Conservation (phyloP, 2,113 vertebrate species). For the Cyrtonyx montezumae region DNA sequence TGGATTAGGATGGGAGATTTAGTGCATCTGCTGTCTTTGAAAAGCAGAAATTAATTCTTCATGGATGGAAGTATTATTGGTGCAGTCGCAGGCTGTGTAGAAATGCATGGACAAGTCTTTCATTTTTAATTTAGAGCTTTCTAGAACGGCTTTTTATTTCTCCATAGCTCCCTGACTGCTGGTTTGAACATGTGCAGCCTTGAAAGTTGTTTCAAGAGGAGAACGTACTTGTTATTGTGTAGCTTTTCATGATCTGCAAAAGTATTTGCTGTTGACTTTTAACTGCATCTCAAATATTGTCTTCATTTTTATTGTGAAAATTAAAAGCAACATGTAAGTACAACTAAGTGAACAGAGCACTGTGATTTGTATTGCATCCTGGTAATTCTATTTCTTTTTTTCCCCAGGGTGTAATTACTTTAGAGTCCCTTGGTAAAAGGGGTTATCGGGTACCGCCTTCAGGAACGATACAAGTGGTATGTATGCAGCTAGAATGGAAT, state of each 20-base stretch:
- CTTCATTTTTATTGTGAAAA: background rate
- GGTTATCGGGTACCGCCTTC: conserved; percentile 99
- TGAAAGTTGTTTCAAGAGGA: background rate
- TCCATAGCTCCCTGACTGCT: background rate
- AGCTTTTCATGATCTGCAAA: background rate
- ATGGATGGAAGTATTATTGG: background rate
- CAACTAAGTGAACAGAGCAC: background rate
- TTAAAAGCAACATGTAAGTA: background rate
- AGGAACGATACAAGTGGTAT: conserved; percentile 99
- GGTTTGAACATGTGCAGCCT: background rate
- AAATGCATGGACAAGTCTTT: background rate
- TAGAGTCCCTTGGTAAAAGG: conserved; percentile 98
- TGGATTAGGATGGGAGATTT: conserved; percentile 10
- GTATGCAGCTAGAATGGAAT: conserved; percentile 63
- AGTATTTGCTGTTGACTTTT: background rate
- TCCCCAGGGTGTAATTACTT: conserved; percentile 93
- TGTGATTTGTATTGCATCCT: background rate
- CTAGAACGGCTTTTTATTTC: background rate
- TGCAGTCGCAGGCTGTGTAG: background rate
- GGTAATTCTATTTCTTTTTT: conserved; percentile 48
- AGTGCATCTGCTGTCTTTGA: conserved; percentile 14
- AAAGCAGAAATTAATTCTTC: background rate
- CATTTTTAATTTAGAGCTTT: background rate
- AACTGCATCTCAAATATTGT: background rate
- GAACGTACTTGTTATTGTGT: background rate